Evolutionary conservation across 2,888 invertebrate species (phyloP), one percentile per base, ranked within the genome.

Genomic region (Tachystola acroxantha): DNA sequence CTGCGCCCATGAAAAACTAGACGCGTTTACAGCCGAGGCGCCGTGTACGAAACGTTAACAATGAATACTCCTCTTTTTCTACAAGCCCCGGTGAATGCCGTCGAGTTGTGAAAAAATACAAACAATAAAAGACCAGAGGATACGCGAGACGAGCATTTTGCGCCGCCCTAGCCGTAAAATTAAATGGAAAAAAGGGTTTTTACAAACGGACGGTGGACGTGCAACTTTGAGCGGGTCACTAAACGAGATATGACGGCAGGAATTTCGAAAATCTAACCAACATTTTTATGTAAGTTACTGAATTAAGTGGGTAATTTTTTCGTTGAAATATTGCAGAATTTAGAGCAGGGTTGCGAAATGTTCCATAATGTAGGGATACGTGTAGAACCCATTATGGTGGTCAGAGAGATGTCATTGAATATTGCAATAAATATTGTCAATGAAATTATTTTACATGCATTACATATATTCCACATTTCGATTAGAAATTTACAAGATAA

Each of bases 141-240:
- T 58, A 51, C 56, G 55, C 50, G 63, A 65, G 70, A 61, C 62
- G 66, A 62, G 64, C 61, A 43, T 67, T 69, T 70, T 59, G 58
- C 57, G 53, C 69, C 68, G 59, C 68, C 68, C 73, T 62, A 58
- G 61, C 72, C 65, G 70, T 78, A 73, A 79, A 78, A 78, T 77
- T 75, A 75, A 79, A 79, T 68, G 64, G 66, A 54, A 58, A 54
- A 56, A 27, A 57, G 55, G 63, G 51, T 64, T 68, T 65, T 60
- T 58, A 51, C 39, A 44, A 47, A 56, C 50, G 53, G 50, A 43
- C 43, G 46, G 48, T n/a, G 16, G 48, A 52, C 56, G 53, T 51
- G 48, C 46, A 53, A 52, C 50, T 63, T 48, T 48, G 59, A 50
- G 46, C 47, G 55, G 53, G 14, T 33, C 33, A 33, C 14, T 24